A percentile compares a stretch with the other conserved stretches of the same genome.
phyloP scores from a whole-genome alignment of 1,140 invertebrate species.

The Zaprionus ghesquierei region DNA sequence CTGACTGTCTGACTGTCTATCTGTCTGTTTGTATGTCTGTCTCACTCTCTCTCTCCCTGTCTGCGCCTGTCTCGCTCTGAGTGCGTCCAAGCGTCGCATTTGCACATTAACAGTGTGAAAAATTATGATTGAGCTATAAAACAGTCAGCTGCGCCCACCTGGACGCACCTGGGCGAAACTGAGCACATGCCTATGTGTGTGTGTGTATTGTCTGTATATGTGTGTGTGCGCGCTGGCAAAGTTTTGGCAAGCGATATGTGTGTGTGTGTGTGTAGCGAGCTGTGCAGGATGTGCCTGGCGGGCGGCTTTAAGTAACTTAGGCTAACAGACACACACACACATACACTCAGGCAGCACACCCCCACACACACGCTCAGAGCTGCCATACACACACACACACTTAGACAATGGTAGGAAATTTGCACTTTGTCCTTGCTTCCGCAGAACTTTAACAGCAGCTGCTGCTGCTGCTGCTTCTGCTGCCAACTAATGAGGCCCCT shows the following conservation, averaged over 20 bases:
- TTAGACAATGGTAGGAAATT: slow-evolving; percentile 55
- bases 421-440: slow-evolving; percentile 59
- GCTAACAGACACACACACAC: slow-evolving; percentile 1
- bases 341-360: slow-evolving; percentile 7
- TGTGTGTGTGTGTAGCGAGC: neutral
- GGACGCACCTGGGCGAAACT: slow-evolving; percentile 17
- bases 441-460: slow-evolving; percentile 39
- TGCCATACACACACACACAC: slow-evolving; percentile 11
- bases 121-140: slow-evolving; percentile 81
- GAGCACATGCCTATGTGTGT: neutral
- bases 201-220: neutral
- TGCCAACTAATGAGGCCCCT: slow-evolving; percentile 32
- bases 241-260: slow-evolving; percentile 30
- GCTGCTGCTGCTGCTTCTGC: neutral
- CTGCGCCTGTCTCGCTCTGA: slow-evolving; percentile 12
- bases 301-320: slow-evolving; percentile 46
- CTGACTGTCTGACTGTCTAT: neutral
- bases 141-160: slow-evolving; percentile 67
- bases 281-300: slow-evolving; percentile 24
- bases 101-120: slow-evolving; percentile 80
- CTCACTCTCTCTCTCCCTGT: neutral
- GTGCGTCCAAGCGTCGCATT: slow-evolving; percentile 60
- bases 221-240: slow-evolving; percentile 9
- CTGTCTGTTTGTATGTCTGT: neutral
- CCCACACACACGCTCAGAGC: slow-evolving; percentile 11